Base-by-base conservation (phyloP, 92 coral and sea anemone species). In the Micromussa lordhowensis region DNA sequence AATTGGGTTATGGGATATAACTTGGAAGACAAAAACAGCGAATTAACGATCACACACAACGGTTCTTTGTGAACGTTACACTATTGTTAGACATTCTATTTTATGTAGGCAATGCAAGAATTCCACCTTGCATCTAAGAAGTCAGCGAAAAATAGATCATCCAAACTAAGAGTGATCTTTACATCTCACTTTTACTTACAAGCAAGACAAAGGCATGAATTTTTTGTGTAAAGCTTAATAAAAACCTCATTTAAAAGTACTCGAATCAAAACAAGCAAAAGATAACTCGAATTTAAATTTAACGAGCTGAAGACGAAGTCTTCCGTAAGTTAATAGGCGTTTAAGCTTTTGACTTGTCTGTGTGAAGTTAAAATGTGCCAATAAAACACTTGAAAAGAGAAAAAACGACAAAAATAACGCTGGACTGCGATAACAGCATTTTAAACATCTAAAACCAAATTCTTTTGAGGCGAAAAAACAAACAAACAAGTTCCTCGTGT, bases 401-500 rank as follows among this genome's bases (percentile, higher is more conserved):
- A 64, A n/a, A n/a, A 8, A 5, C 34, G 34, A 66, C 32, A 61
- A 24, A 28, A 34, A 12, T 6, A 5, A 73, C 26, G 4, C 26
- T 14, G 6, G 17, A 4, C 6, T 14, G 8, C 53, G 51, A 73
- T 19, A 73, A 73, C 28, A 32, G 19, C 49, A 18, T 59, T 57
- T 24, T 29, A 19, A 11, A 80, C 44, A 3, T 31, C 35, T 16
- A 54, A 17, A 85, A 34, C 35, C 21, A 38, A 83, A 49, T 53
- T 83, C 40, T 49, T 54, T 34, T 31, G 32, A 40, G 44, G 40
- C 57, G 2, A 59, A 61, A n/a, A 57, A 53, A 70, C 15, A 83
- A 83, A 75, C 61, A 85, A 75, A 85, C 88, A 36, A 28, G 10
- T 75, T 75, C 74, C 82, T 75, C 82, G 75, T 75, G 82, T 28